Evolutionary conservation across 2,888 invertebrate species (phyloP), one percentile per base, ranked within the genome.

Genomic region (Polia nebulosa): DNA sequence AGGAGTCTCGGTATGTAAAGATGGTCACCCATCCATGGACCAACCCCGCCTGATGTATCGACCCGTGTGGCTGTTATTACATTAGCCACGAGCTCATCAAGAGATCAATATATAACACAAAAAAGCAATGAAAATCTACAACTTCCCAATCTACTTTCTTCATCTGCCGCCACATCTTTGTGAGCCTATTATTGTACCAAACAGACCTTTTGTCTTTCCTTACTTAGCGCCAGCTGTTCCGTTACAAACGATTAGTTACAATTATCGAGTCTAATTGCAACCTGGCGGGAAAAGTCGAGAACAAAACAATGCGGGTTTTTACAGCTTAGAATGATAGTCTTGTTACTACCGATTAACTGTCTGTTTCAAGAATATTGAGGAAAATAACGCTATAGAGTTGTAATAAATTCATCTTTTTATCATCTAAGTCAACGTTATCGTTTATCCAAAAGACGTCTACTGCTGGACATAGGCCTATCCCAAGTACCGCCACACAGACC

Each of bases 191-290:
- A 72, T 45, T 73, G 64, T 8, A 53, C 58, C 11, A 51, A 72
- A 52, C 20, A 22, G 3, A 68, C 62, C 76, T 79, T 74, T 60
- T 79, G 62, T 47, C n/a, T 44, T 64, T 45, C 0, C 55, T 47
- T 47, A 8, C 9, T 39, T 11, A 7, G 7, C 36, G 53, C 34
- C 70, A 72, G 71, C 80, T 86, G 87, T 92, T 91, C 90, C 91
- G 92, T 90, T 88, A 88, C 90, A 82, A 89, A 39, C 89, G 90
- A 94, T 94, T 94, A 91, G 87, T 76, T 87, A 79, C 92, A 91
- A 93, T 94, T 91, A 92, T 86, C 79, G 78, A 82, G 61, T 76
- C 49, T 91, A 91, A 92, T 93, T 90, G 87, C 86, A 83, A 88
- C 60, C 70, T 61, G 88, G 82, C 87, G 90, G 90, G 89, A 93